A percentile compares a stretch with the other conserved stretches of the same genome.
Conservation (phyloP, 1,140 invertebrate species). For the Agrypnia vestita region DNA sequence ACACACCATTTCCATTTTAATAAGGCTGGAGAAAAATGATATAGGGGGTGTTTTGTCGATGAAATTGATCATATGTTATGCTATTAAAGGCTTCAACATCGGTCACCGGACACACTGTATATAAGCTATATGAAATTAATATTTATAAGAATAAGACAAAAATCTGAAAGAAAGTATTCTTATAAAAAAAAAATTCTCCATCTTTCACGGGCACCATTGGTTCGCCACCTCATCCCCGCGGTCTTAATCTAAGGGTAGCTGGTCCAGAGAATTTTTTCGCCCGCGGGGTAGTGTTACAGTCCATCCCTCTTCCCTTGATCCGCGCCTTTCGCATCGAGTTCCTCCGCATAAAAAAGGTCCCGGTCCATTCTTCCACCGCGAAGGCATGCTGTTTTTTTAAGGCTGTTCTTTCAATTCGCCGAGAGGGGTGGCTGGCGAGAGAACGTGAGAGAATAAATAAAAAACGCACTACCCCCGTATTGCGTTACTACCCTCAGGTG, state of each 20-base stretch:
- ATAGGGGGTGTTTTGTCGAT: too few relatives aligned
- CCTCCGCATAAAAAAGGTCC: conserved; percentile 54
- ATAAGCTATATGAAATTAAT: too few relatives aligned
- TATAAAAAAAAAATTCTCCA: too few relatives aligned
- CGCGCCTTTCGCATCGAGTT: conserved; percentile 46
- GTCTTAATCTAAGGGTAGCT: conserved; percentile 17
- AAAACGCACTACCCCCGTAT: conserved; percentile 54
- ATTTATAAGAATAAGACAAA: too few relatives aligned
- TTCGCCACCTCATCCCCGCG: not conserved
- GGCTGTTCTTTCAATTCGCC: conserved; percentile 39
- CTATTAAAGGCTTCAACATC: too few relatives aligned
- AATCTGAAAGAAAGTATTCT: too few relatives aligned
- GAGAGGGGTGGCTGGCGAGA: conserved; percentile 51
- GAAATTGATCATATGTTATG: too few relatives aligned
- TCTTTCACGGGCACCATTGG: conserved; percentile 1
- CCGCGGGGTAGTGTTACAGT: conserved; percentile 58
- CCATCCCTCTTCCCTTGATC: conserved; percentile 48
- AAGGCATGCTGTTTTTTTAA: conserved; percentile 55
- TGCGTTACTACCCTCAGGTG: conserved; percentile 60
- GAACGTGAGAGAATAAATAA: conserved; percentile 54
- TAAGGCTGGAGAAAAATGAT: too few relatives aligned
- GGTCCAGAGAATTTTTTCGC: conserved; percentile 40
- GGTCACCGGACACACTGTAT: too few relatives aligned
- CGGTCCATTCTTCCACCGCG: conserved; percentile 56
- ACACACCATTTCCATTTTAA: too few relatives aligned